Percentiles rank a stretch among this genome's conserved stretches.
Conservation (phyloP, 2,113 vertebrate genomes). For the Tragelaphus strepsiceros region DNA sequence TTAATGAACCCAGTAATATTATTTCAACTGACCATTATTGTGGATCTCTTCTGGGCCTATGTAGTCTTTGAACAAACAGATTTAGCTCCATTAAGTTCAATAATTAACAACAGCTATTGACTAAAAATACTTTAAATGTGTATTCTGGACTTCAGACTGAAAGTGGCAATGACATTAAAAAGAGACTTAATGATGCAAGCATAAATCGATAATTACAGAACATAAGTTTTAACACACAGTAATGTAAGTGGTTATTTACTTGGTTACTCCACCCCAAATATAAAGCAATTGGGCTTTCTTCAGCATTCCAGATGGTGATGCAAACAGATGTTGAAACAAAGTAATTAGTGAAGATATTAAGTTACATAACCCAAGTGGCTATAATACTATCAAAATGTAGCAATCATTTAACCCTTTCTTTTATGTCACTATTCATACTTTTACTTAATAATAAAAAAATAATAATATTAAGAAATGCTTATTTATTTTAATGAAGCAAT, state of each 20-base stretch:
- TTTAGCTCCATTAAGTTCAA: conserved; percentile 80
- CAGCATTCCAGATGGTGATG: conserved; percentile 14
- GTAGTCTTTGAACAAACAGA: conserved; percentile 92
- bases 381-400: background rate
- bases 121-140: conserved; percentile 74
- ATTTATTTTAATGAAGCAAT: background rate
- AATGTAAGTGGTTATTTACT: conserved; percentile 28
- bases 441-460: background rate
- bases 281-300: conserved; percentile 25
- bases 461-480: background rate
- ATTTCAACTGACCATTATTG: conserved; percentile 94
- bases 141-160: conserved; percentile 69
- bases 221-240: conserved; percentile 5
- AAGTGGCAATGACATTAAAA: conserved; percentile 59
- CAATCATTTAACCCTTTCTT: background rate
- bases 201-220: conserved; percentile 23
- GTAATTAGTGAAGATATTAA: background rate
- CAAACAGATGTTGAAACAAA: conserved; percentile 46
- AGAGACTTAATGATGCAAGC: conserved; percentile 54
- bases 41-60: conserved; percentile 92
- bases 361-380: background rate
- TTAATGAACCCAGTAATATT: conserved; percentile 82
- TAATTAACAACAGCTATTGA: conserved; percentile 76
- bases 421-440: background rate
- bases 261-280: conserved; percentile 14